A percentile compares a stretch with the other conserved stretches of the same genome.
Conservation (phyloP, 1,140 invertebrate species). For the Chironomus striatipennis region DNA sequence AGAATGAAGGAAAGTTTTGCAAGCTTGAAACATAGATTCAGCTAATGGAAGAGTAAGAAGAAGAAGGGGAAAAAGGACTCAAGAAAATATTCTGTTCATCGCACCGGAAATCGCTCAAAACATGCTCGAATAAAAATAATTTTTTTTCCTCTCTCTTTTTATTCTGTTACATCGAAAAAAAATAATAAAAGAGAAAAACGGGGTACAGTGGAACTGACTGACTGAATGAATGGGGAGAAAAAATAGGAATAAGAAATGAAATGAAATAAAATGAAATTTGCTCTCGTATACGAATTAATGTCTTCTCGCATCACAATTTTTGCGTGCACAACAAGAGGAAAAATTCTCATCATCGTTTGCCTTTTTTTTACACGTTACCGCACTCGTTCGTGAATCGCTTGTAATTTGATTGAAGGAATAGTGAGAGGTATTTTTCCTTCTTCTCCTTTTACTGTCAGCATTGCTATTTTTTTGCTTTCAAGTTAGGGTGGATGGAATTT, state of each 20-base stretch:
- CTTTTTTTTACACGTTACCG: neutral
- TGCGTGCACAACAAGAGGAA: neutral
- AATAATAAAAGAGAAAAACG: neutral
- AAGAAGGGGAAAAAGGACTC: no score
- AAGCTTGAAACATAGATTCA: neutral
- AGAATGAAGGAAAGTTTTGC: neutral
- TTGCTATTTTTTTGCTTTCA: no score
- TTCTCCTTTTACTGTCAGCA: no score
- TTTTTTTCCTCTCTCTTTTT: no score
- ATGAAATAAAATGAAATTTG: neutral
- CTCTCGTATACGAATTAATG: neutral
- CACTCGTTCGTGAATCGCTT: conserved; percentile 6
- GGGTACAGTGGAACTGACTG: neutral
- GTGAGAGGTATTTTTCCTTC: no score
- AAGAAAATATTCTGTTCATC: conserved; percentile 2
- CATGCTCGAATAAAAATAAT: conserved; percentile 13
- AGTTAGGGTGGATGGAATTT: no score
- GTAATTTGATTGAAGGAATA: neutral
- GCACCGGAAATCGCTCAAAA: conserved; percentile 11
- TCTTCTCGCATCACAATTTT: neutral
- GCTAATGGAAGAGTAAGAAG: no score
- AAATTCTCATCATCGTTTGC: conserved; percentile 6
- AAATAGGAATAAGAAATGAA: neutral
- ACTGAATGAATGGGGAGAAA: no score
- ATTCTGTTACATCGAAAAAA: neutral